Percentiles rank a stretch among this genome's conserved stretches.
These are phyloP conservation scores for Plestiodon gilberti DNA, from an alignment of 2,113 vertebrate genomes.

Conservation along the genomic window DNA sequence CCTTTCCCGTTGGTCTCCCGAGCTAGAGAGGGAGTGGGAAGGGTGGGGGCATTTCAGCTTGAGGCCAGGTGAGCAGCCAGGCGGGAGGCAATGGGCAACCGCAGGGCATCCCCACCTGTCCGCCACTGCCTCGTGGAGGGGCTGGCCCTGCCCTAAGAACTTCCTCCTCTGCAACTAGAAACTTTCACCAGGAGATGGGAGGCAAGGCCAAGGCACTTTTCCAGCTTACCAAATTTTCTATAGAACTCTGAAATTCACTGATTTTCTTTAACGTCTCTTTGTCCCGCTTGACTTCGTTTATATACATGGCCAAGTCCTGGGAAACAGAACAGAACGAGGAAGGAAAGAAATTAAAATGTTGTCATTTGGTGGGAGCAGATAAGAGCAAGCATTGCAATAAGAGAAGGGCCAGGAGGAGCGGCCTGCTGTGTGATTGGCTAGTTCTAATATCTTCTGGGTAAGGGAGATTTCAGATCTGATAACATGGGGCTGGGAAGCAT, in stretches of 20 bases:
- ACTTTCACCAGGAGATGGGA: background rate
- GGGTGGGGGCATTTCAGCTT: too few species aligned
- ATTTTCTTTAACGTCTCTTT: constrained; percentile 99
- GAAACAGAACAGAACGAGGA: background rate
- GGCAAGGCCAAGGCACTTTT: background rate
- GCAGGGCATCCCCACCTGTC: too few species aligned
- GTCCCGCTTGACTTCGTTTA: constrained; percentile 97
- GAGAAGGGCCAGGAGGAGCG: background rate
- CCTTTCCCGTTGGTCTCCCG: too few species aligned
- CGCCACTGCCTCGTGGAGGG: too few species aligned
- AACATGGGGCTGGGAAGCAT: too few species aligned
- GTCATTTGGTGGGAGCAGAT: background rate
- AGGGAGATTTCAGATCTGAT: too few species aligned
- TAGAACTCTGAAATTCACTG: constrained; percentile 95
- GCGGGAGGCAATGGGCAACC: too few species aligned
- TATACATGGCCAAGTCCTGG: constrained; percentile 98
- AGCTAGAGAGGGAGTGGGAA: too few species aligned
- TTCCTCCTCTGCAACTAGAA: too few species aligned
- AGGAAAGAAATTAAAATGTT: background rate
- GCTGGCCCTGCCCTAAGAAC: background rate
- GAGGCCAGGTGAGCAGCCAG: too few species aligned
- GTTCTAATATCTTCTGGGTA: accelerated
- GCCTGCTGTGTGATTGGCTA: background rate
- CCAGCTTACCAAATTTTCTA: constrained; percentile 92
- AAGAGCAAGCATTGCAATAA: background rate